A percentile compares a stretch with the other conserved stretches of the same genome.
These are phyloP conservation scores for Rhinichthys klamathensis DNA, from an alignment of 2,113 vertebrate species.

Conservation along the genomic window DNA sequence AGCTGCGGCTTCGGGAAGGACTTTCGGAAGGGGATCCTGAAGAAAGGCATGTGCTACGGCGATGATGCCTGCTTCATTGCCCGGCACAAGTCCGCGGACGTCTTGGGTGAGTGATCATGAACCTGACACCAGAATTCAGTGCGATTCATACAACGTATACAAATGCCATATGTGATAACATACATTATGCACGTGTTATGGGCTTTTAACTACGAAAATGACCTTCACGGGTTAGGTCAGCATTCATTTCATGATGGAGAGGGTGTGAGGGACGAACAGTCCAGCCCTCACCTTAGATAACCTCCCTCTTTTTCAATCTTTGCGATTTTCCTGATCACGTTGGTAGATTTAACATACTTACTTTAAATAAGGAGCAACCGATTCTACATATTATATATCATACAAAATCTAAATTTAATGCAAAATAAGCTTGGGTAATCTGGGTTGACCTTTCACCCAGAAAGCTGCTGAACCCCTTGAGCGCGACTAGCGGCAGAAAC, in stretches of 20 bases:
- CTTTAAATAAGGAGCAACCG: background rate
- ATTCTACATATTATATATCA: background rate
- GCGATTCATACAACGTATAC: background rate
- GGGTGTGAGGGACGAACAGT: background rate
- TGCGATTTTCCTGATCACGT: background rate
- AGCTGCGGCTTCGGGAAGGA: conserved; percentile 99
- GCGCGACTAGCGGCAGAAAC: conserved; percentile 34
- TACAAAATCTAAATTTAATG: too few species aligned
- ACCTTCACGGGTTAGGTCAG: conserved; percentile 49
- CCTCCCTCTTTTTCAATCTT: background rate
- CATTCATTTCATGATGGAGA: background rate
- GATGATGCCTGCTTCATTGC: conserved; percentile 98
- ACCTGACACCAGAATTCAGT: too few species aligned
- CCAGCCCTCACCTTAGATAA: conserved; percentile 34
- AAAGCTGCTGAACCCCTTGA: conserved; percentile 45
- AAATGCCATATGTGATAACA: background rate
- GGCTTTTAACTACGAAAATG: background rate
- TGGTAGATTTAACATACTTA: background rate
- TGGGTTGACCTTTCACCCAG: conserved; percentile 76
- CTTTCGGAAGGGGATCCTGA: conserved; percentile 97
- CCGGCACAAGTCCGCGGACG: conserved; percentile 87
- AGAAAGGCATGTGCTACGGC: conserved; percentile 98
- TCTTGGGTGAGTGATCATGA: conserved; percentile 83
- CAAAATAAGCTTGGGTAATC: background rate
- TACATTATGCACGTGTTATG: background rate